Base-by-base conservation (phyloP, 1,140 invertebrate species). In the Neomicropteryx cornuta region DNA sequence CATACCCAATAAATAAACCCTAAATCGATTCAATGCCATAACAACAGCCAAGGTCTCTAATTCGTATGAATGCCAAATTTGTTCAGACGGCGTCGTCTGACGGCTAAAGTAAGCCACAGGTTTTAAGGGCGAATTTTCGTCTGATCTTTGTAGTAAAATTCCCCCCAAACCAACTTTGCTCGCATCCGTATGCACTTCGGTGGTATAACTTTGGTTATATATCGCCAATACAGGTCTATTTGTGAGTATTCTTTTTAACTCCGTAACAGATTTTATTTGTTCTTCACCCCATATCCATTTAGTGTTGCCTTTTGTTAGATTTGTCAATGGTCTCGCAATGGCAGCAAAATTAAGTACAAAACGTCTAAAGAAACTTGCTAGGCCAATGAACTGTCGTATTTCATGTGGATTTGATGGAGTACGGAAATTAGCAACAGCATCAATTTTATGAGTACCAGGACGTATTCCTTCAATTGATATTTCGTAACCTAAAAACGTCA, bases 271-370 rank as follows among this genome's bases (percentile, higher is more conserved):
- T 3, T 28, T 17, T 29, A 53, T 5, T 41, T 64, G 47, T 13
- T 43, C 31, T 5, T 38, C 18, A 13, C 22, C 21, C 57, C 56
- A 62, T 19, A 32, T 37, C 28, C 43, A 61, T 11, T 21, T 5
- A 0, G 30, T 19, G n/a, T 49, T 39, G 36, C 58, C 48, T 34
- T 47, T 47, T 6, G 46, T 41, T 16, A 57, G 41, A 3, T 43
- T 37, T 0, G 47, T 48, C 6, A 60, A 23, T 3, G 49, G 53
- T 23, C 37, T 34, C 1, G 49, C 39, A 11, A 47, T 43, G 17
- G 34, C 10, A 11, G 55, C 47, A 38, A 54, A 52, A 20, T 48
- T 41, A 11, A 42, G 18, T 1, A 55, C 40, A 39, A 49, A 58
- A 14, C 11, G 17, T n/a, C 48, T 31, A 32, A 53, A 58, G 29